Conservation (phyloP, 2,888 invertebrate genomes). For the Leucoma salicis region DNA sequence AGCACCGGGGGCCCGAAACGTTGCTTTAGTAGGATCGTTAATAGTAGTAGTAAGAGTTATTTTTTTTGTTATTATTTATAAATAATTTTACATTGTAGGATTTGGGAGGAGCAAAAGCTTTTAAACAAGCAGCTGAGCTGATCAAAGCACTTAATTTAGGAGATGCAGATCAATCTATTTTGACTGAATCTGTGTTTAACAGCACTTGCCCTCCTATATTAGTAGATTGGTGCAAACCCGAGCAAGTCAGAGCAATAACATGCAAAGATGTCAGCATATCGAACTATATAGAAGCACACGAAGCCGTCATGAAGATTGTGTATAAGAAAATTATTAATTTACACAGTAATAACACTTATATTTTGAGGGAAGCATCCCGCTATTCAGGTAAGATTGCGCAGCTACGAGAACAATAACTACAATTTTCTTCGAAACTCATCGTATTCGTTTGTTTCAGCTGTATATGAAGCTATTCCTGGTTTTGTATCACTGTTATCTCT, state of each 20-base stretch:
- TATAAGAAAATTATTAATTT: constrained; percentile 68
- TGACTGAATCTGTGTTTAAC: constrained; percentile 73
- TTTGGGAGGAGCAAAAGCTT: constrained; percentile 70
- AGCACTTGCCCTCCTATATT: constrained; percentile 67
- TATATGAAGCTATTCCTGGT: constrained; percentile 79
- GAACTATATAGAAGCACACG: constrained; percentile 79
- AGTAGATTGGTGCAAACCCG: constrained; percentile 76
- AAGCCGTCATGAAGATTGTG: constrained; percentile 71
- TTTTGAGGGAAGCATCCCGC: constrained; percentile 69
- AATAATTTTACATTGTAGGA: constrained; percentile 57
- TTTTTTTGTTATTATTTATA: too few relatives aligned
- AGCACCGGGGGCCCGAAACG: too few relatives aligned
- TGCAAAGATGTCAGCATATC: constrained; percentile 77
- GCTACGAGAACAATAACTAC: too few relatives aligned
- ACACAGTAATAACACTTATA: constrained; percentile 73
- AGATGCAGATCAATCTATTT: constrained; percentile 66
- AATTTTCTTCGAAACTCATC: constrained; percentile 16
- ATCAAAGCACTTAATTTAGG: constrained; percentile 68
- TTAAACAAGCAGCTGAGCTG: constrained; percentile 71
- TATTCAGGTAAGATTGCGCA: constrained; percentile 62
- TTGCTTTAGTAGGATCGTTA: too few relatives aligned
- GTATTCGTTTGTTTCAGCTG: constrained; percentile 50
- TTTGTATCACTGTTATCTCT: constrained; percentile 77
- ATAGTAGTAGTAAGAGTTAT: too few relatives aligned
- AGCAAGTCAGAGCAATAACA: constrained; percentile 68